Conservation (phyloP, 2,797 vertebrate species). For the Sebastes hubbsi region DNA sequence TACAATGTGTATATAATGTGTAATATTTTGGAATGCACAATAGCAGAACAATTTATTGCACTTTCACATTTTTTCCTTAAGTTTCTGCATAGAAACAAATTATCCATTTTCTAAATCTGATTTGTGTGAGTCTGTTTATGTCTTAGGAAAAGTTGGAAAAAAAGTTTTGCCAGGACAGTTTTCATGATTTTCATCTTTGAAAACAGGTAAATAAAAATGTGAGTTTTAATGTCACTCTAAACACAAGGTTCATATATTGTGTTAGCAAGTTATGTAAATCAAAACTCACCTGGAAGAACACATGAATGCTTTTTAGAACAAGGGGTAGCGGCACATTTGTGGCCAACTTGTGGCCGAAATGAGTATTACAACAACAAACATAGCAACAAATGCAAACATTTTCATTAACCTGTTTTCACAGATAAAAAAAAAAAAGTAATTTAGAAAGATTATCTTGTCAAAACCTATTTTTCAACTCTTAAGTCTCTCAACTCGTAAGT, state of each 20-base stretch:
- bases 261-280: background rate
- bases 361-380: background rate
- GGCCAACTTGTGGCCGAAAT: background rate
- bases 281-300: background rate
- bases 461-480: background rate
- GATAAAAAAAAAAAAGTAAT: background rate
- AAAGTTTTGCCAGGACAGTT: background rate
- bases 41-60: conserved; percentile 1
- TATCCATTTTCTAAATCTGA: too few relatives aligned
- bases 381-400: too few relatives aligned
- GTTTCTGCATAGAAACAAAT: background rate
- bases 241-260: too few relatives aligned
- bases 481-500: background rate
- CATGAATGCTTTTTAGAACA: background rate
- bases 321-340: background rate
- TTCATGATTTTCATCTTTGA: background rate
- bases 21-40: background rate
- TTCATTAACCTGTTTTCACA: background rate
- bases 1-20: background rate
- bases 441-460: background rate
- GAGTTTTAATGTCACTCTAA: too few relatives aligned
- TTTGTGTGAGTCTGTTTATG: background rate
- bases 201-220: background rate
- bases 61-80: background rate
- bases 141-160: background rate